Percentiles rank a stretch among this genome's conserved stretches.
phyloP scores from a whole-genome alignment of 2,113 vertebrate genomes.

The Poecilia latipinna region DNA sequence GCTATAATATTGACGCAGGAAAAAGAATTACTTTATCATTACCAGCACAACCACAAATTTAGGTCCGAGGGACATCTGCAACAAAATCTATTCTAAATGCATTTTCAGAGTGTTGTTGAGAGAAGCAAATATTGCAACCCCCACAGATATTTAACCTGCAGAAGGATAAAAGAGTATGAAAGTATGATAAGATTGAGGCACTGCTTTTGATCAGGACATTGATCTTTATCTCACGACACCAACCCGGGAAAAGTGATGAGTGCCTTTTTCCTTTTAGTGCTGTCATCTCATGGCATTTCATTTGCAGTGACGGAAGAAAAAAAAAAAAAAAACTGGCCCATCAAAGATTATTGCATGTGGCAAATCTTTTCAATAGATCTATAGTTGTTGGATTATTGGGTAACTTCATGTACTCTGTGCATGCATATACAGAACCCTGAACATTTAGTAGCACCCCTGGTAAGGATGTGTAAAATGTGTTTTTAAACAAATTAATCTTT shows the following conservation, averaged over 20 bases:
- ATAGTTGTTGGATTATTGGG: neutral
- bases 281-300: constrained; percentile 10
- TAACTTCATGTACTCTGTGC: neutral
- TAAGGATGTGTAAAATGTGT: too few species aligned
- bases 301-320: neutral
- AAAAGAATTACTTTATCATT: constrained; percentile 53
- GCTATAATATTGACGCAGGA: constrained; percentile 39
- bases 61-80: constrained; percentile 23
- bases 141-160: constrained; percentile 23
- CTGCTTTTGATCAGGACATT: constrained; percentile 51
- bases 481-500: too few species aligned
- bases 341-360: constrained; percentile 25
- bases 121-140: constrained; percentile 42
- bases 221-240: constrained; percentile 47
- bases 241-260: constrained; percentile 26
- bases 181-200: constrained; percentile 25
- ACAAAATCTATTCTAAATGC: constrained; percentile 21
- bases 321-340: constrained; percentile 19
- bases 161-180: constrained; percentile 13
- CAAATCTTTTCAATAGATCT: constrained; percentile 10
- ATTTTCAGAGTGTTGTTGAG: constrained; percentile 22
- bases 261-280: constrained; percentile 14
- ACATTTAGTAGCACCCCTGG: too few species aligned
- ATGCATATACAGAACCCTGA: neutral
- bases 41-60: constrained; percentile 33